A percentile compares a stretch with the other conserved stretches of the same genome.
These are phyloP conservation scores for Aspiorhynchus laticeps DNA, from an alignment of 2,113 vertebrate species.

Conservation along the genomic window DNA sequence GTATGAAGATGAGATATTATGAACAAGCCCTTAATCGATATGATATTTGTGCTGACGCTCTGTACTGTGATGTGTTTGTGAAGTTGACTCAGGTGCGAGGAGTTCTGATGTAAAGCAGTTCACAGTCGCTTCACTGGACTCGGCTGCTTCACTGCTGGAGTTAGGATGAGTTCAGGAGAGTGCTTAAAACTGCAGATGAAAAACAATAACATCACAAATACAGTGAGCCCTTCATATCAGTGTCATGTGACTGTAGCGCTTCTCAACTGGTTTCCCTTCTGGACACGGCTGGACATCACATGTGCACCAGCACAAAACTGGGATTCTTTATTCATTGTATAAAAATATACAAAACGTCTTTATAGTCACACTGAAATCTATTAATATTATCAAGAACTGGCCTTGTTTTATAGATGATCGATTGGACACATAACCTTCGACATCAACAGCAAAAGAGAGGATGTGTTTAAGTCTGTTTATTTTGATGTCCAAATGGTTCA, in stretches of 20 bases:
- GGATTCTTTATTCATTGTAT: not conserved
- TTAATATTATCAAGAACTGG: too few species aligned
- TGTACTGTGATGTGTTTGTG: not conserved
- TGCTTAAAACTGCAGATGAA: constrained; percentile 65
- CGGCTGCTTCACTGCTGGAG: not conserved
- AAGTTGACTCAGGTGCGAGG: not conserved
- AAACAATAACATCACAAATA: not conserved
- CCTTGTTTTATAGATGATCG: too few species aligned
- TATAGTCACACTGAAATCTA: too few species aligned
- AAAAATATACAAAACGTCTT: not conserved
- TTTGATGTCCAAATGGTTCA: not conserved
- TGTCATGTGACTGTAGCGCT: not conserved
- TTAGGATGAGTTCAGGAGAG: constrained; percentile 67
- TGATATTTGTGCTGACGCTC: not conserved
- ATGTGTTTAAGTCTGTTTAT: not conserved
- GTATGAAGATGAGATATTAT: not conserved
- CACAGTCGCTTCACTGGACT: not conserved
- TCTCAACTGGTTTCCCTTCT: not conserved
- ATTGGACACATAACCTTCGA: too few species aligned
- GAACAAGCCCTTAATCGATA: not conserved
- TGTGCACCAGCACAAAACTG: not conserved
- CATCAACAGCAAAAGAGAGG: too few species aligned
- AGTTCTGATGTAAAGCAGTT: not conserved
- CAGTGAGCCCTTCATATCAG: not conserved
- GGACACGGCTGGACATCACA: not conserved